phyloP scores from a whole-genome alignment of 2,113 vertebrate species.

The Mus pahari region DNA sequence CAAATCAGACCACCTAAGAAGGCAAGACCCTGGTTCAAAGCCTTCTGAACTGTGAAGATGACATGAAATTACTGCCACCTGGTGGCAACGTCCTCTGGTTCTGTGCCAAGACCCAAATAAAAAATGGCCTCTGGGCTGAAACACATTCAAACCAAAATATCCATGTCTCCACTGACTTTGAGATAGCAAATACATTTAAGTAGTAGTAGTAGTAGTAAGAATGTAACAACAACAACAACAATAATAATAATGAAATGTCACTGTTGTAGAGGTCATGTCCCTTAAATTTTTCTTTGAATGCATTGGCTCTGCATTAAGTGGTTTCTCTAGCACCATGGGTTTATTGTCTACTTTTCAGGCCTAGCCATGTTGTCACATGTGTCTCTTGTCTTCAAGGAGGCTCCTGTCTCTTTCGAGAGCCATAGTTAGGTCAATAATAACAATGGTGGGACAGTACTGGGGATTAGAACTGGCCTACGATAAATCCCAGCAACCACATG shows the following conservation, averaged over 20 bases:
- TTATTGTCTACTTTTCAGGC: not conserved
- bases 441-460: rapidly evolving
- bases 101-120: not conserved
- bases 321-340: not conserved
- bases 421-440: not conserved
- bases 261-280: too few species aligned
- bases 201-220: not conserved
- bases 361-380: not conserved
- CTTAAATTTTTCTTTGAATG: not conserved
- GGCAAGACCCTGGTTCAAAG: not conserved
- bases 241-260: not conserved
- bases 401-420: not conserved
- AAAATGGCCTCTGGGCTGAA: not conserved
- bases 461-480: not conserved
- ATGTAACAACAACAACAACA: not conserved
- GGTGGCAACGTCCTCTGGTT: constrained; percentile 41
- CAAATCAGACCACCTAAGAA: not conserved
- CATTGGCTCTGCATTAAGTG: not conserved
- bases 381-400: not conserved
- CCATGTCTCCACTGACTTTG: not conserved
- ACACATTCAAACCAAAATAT: not conserved
- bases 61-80: constrained; percentile 64
- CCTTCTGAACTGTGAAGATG: not conserved
- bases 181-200: not conserved
- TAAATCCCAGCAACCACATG: too few species aligned